Conservation (phyloP, 1,140 invertebrate genomes). For the Holcopasites calliopsidis region DNA sequence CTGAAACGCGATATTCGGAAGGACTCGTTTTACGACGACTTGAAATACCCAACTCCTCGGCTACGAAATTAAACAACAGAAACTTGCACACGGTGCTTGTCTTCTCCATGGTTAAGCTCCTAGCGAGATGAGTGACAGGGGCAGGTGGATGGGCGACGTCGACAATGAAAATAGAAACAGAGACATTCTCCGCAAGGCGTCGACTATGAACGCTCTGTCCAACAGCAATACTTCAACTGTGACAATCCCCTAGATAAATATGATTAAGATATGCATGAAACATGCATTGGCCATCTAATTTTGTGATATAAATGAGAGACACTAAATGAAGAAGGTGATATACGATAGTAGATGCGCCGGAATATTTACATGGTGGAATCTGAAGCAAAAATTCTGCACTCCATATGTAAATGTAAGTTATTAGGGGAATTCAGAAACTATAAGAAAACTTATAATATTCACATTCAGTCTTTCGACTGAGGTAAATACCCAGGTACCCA, state of each 20-base stretch:
- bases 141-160: constrained; percentile 71
- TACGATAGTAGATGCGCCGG: too few relatives aligned
- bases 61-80: constrained; percentile 38
- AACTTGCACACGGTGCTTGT: background rate
- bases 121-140: constrained; percentile 68
- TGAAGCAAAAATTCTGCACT: too few relatives aligned
- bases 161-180: constrained; percentile 70
- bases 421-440: too few relatives aligned
- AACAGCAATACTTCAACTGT: background rate
- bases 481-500: too few relatives aligned
- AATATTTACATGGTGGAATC: too few relatives aligned
- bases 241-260: background rate
- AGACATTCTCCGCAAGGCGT: constrained; percentile 30
- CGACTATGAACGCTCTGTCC: background rate
- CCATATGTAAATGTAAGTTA: too few relatives aligned
- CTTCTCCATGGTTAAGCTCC: too few relatives aligned
- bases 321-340: too few relatives aligned
- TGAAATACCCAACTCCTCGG: background rate
- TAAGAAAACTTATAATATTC: too few relatives aligned
- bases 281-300: background rate
- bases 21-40: background rate
- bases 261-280: background rate
- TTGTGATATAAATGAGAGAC: background rate
- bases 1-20: background rate
- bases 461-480: too few relatives aligned